Evolutionary conservation across 2,888 invertebrate species (phyloP).

Genomic region (Dioctria rufipes): DNA sequence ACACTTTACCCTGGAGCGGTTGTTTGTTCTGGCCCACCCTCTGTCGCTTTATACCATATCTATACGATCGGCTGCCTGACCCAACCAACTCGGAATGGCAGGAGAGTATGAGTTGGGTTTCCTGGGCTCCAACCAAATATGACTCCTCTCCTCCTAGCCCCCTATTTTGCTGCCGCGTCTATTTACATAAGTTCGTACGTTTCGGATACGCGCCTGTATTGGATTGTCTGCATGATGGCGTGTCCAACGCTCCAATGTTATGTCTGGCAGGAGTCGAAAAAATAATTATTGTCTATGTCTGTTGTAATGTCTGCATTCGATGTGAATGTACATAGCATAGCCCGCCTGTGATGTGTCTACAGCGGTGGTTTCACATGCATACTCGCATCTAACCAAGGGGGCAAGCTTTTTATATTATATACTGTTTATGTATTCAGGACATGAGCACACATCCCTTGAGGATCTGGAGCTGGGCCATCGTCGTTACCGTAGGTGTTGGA

Average conservation of each 20-base stretch:
- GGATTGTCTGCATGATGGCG: constrained; percentile 52
- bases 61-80: constrained; percentile 25
- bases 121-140: constrained; percentile 3
- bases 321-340: constrained; percentile 37
- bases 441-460: constrained; percentile 40
- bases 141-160: not conserved
- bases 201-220: constrained; percentile 22
- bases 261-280: constrained; percentile 58
- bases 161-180: constrained; percentile 52
- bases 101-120: constrained; percentile 34
- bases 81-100: not conserved
- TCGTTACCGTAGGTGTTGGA: constrained; percentile 22
- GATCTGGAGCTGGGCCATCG: constrained; percentile 29
- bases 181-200: constrained; percentile 60
- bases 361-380: constrained; percentile 23
- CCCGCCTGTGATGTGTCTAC: not conserved
- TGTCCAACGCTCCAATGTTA: constrained; percentile 56
- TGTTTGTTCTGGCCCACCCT: not conserved
- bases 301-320: constrained; percentile 57
- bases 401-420: constrained; percentile 34
- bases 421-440: constrained; percentile 48
- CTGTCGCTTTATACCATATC: not conserved
- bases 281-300: constrained; percentile 56
- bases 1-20: not conserved
- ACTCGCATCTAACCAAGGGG: not conserved